Base-by-base conservation (phyloP, 2,113 vertebrate genomes). In the Buteo buteo region DNA sequence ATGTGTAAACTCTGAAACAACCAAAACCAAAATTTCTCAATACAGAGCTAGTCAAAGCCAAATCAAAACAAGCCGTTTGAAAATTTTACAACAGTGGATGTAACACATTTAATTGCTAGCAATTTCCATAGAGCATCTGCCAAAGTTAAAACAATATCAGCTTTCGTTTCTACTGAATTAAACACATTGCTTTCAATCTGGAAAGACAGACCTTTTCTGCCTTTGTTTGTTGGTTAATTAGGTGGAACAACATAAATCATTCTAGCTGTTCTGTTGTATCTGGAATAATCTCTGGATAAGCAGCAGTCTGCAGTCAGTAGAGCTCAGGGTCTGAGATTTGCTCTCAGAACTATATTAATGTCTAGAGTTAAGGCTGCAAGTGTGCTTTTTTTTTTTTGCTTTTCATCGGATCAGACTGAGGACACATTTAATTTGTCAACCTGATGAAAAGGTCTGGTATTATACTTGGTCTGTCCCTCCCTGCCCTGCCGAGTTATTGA, bases 211-310 rank as follows among this genome's bases (percentile, higher is more conserved):
- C 50, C 55, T 93, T 86, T 93, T 94, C 91, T 96, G 66, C 78
- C 64, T 95, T 97, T 96, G 89, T 93, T 94, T 95, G 81, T 91
- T 86, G 84, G 62, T 91, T 95, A 95, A 91, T 97, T 96, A 96
- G 42, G 89, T 94, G 74, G 70, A 97, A 97, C 95, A 85, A 49
- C 67, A 81, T 95, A 96, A 96, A 93, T 96, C 93, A 90, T 14
- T 89, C 0, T 3, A 88, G 67, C 89, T 86, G 82, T 74, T 94
- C 78, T 82, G 64, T 85, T 93, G 62, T 85, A 83, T 87, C 89
- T 97, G 84, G 85, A 94, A 59, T 94, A 86, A 86, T 80, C 89
- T 91, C 57, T 94, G 89, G 47, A 64, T 94, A 82, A 86, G 85
- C 50, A 82, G 89, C 58, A 74, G 14, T 58, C 49, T 77, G 54